phyloP scores from a whole-genome alignment of 2,113 vertebrate species.

The Garra rufa region DNA sequence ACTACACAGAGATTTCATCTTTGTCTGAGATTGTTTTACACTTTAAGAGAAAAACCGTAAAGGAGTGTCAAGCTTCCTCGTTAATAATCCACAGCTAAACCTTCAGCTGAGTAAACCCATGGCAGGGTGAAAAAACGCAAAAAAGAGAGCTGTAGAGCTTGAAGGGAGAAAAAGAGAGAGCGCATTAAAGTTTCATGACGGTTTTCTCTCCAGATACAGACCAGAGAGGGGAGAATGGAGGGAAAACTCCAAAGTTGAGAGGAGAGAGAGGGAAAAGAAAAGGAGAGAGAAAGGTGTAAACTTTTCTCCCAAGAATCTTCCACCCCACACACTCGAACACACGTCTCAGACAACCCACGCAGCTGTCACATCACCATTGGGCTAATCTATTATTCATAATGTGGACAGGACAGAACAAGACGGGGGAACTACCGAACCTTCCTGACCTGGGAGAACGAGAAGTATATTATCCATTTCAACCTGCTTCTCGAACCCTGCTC shows the following conservation, averaged over 20 bases:
- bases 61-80: constrained; percentile 66
- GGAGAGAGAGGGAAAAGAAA: background rate
- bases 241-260: constrained; percentile 29
- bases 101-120: constrained; percentile 61
- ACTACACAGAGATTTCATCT: background rate
- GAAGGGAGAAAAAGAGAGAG: background rate
- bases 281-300: constrained; percentile 41
- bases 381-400: constrained; percentile 74
- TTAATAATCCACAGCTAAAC: constrained; percentile 62
- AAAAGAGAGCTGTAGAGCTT: constrained; percentile 29
- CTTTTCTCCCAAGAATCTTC: constrained; percentile 47
- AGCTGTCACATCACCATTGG: constrained; percentile 65
- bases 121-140: background rate
- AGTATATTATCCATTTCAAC: constrained; percentile 27
- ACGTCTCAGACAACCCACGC: constrained; percentile 59
- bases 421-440: constrained; percentile 37
- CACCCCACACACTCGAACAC: constrained; percentile 37
- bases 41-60: constrained; percentile 64
- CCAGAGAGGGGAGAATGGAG: constrained; percentile 41
- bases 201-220: constrained; percentile 42
- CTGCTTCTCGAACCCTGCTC: background rate
- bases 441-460: constrained; percentile 57
- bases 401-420: constrained; percentile 48
- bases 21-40: constrained; percentile 51
- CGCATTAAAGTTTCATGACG: constrained; percentile 60